Evolutionary conservation across 2,797 vertebrate species (phyloP).

Genomic region (Mormyrops attenuatus): DNA sequence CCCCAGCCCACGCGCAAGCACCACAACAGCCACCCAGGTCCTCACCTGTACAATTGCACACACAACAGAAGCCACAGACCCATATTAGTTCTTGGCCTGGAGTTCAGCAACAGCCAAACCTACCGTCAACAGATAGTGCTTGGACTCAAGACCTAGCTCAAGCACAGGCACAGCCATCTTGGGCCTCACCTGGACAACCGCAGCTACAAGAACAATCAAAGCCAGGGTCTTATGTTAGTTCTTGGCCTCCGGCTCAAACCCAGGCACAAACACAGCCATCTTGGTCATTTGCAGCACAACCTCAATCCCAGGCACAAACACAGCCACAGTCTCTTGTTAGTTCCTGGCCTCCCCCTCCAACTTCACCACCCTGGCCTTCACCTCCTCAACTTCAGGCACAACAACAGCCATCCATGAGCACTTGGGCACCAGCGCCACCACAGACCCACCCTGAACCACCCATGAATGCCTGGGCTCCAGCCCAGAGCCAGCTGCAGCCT

Average conservation of each 20-base stretch:
- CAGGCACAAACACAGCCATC: slow-evolving; percentile 58
- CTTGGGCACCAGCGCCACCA: slow-evolving; percentile 37
- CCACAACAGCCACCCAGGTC: slow-evolving; percentile 26
- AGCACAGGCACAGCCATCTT: slow-evolving; percentile 30
- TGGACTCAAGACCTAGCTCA: slow-evolving; percentile 48
- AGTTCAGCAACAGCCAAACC: slow-evolving; percentile 42
- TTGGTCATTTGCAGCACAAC: slow-evolving; percentile 30
- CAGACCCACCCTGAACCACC: slow-evolving; percentile 49
- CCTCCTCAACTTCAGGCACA: slow-evolving; percentile 53
- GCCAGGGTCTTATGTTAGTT: slow-evolving; percentile 26
- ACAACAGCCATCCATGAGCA: slow-evolving; percentile 35
- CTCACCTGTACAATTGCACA: slow-evolving; percentile 42
- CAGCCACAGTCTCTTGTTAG: slow-evolving; percentile 27
- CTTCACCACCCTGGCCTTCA: slow-evolving; percentile 57
- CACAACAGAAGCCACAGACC: slow-evolving; percentile 38
- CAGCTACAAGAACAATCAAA: slow-evolving; percentile 28
- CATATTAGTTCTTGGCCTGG: slow-evolving; percentile 41
- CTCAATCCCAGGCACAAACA: slow-evolving; percentile 22
- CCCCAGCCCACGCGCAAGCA: slow-evolving; percentile 43
- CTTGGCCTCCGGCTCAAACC: slow-evolving; percentile 43
- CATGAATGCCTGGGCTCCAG: slow-evolving; percentile 57
- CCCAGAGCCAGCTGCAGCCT: slow-evolving; percentile 56
- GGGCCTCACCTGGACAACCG: slow-evolving; percentile 14
- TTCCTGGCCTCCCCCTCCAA: slow-evolving; percentile 47
- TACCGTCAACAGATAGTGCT: slow-evolving; percentile 44